Base-by-base conservation (phyloP, 2,888 invertebrate genomes). In the Clostera curtula region DNA sequence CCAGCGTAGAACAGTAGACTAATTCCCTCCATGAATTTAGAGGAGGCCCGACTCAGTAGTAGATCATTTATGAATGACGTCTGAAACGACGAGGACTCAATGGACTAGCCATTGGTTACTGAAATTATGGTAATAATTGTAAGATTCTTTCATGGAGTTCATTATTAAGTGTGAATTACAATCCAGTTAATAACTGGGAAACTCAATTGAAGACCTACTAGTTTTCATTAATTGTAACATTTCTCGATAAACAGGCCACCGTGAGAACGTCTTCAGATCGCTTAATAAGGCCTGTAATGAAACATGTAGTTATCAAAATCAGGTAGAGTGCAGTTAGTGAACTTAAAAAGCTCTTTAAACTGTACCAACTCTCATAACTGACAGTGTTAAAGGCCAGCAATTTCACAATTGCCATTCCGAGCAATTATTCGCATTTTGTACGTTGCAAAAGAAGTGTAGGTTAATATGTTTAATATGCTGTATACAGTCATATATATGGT, bases 271-370 rank as follows among this genome's bases (percentile, higher is more conserved):
- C 54, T 44, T 53, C 49, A 40, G 53, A 55, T 64, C 56, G 43
- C 58, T 68, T 63, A 63, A 65, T 64, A 68, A 62, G 63, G 35
- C 42, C 53, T 49, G 50, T 54, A 56, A 50, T 58, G 56, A 59
- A 60, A 53, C 47, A 45, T 37, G 47, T 44, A 36, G 55, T 56
- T 69, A 71, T 65, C 57, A 72, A 65, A 55, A 61, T 48, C 53
- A 51, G 52, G 44, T 40, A 50, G 46, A 50, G 56, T 50, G 49
- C 58, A 62, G 52, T 66, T 64, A 60, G 48, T 47, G 53, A 44
- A 59, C 61, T 52, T 66, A 72, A 70, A 72, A 66, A 56, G 31
- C 36, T 40, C 44, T 64, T 65, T 59, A 64, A 69, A 62, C 55
- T 51, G 59, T 56, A 53, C 41, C 50, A 45, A 46, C 43, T 53